Percentiles rank a stretch among this genome's conserved stretches.
Conservation (phyloP, 2,888 invertebrate species). For the Pedicia rivosa region DNA sequence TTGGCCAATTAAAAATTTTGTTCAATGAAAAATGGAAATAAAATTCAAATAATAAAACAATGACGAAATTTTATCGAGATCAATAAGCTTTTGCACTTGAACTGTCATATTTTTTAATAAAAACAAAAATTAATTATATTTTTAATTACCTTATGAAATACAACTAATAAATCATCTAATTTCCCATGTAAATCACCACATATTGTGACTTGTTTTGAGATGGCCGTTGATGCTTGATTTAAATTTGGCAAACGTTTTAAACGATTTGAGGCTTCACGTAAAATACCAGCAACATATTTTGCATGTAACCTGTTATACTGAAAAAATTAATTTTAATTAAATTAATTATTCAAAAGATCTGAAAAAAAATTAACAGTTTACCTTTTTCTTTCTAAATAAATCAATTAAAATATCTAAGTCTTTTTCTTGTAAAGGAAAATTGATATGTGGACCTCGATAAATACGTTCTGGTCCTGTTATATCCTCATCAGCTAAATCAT, state of each 20-base stretch:
- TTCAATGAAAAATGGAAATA: too few relatives aligned
- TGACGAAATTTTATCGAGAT: too few relatives aligned
- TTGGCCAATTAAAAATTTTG: too few relatives aligned
- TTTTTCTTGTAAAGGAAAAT: slow-evolving; percentile 62
- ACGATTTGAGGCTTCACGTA: slow-evolving; percentile 60
- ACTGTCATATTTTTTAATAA: too few relatives aligned
- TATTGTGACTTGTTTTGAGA: slow-evolving; percentile 79
- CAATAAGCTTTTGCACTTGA: too few relatives aligned
- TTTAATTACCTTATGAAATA: slow-evolving; percentile 77
- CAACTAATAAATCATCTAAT: slow-evolving; percentile 78
- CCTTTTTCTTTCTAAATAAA: slow-evolving; percentile 72
- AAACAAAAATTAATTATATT: too few relatives aligned
- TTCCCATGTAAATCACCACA: slow-evolving; percentile 91
- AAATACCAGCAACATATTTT: slow-evolving; percentile 67
- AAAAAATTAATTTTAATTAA: too few relatives aligned
- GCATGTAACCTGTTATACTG: slow-evolving; percentile 68
- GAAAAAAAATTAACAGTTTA: too few relatives aligned
- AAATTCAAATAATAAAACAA: too few relatives aligned
- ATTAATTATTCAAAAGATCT: too few relatives aligned
- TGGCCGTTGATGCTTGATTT: slow-evolving; percentile 69
- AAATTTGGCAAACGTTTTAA: slow-evolving; percentile 71
- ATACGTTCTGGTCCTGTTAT: slow-evolving; percentile 44
- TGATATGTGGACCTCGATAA: slow-evolving; percentile 63
- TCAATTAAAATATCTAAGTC: slow-evolving; percentile 73
- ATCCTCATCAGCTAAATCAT: slow-evolving; percentile 37